Base-by-base conservation (phyloP, 2,113 vertebrate species). In the Sorex araneus region DNA sequence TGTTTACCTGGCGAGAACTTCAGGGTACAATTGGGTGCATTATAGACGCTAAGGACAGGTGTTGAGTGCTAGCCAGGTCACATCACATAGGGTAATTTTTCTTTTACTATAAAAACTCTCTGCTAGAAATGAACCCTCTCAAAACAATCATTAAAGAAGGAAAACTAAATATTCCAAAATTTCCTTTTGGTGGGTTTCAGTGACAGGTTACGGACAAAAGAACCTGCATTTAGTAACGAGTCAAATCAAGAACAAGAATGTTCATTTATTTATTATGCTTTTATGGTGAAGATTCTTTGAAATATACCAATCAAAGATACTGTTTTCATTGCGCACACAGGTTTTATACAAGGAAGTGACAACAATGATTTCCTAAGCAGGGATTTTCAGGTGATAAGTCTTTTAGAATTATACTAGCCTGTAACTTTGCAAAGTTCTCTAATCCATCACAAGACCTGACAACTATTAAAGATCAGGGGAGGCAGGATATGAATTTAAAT, bases 401-500 rank as follows among this genome's bases (percentile, higher is more conserved):
- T 84, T 89, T 77, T 47, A 77, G 70, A 95, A 95, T 89, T 83
- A 95, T 36, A 54, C 15, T 47, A 64, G 50, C 73, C 21, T 86
- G 6, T 90, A 88, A 93, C 70, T 83, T 85, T 12, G 78, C 86
- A 84, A 92, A 84, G 28, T 10, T 95, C 75, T 89, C 71, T 87
- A 91, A 91, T 91, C 34, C 85, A 80, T 94, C 88, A 92, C 64
- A 34, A 86, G 63, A 81, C 75, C 2, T 95, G 96, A 92, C 85
- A 95, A 94, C 50, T 81, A 74, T 70, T 82, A 70, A 95, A 40
- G 66, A 66, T 79, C 71, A 81, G 21, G 86, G 86, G 50, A 88
- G 47, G 36, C 76, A 95, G n/a, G 27, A 66, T 79, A 63, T 86
- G 28, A 94, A 96, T 84, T 95, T 95, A 94, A 87, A 94, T 78